Conservation (phyloP, 2,888 invertebrate genomes). For the Acronicta alni region DNA sequence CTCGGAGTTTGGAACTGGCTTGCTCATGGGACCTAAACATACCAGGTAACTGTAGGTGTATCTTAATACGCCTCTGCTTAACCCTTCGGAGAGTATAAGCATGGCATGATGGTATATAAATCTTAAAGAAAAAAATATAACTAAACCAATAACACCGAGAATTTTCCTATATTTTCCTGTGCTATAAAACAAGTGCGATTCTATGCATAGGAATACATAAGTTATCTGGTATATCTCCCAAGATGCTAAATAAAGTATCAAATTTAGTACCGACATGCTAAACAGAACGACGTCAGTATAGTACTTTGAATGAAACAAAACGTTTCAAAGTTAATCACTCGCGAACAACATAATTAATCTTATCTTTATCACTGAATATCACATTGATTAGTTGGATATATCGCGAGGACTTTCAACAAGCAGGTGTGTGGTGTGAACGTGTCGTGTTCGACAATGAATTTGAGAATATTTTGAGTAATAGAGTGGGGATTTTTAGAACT, state of each 20-base stretch:
- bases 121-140: no score
- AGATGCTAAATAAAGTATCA: not conserved
- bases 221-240: not conserved
- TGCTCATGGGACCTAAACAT: no score
- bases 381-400: conserved; percentile 22
- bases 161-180: no score
- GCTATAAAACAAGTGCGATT: no score
- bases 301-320: conserved; percentile 3
- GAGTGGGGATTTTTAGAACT: conserved; percentile 2
- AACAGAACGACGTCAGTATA: not conserved
- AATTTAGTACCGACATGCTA: not conserved
- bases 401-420: conserved; percentile 1
- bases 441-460: conserved; percentile 21
- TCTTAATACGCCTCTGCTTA: no score
- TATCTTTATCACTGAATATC: conserved; percentile 17
- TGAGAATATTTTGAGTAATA: conserved; percentile 11
- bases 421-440: conserved; percentile 34
- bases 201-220: no score
- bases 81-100: no score
- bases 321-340: conserved; percentile 11
- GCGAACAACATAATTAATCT: conserved; percentile 28
- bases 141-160: no score
- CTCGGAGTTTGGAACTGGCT: no score
- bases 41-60: no score
- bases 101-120: no score